Evolutionary conservation across 2,113 vertebrate genomes (phyloP).

Genomic region (Candoia aspera): DNA sequence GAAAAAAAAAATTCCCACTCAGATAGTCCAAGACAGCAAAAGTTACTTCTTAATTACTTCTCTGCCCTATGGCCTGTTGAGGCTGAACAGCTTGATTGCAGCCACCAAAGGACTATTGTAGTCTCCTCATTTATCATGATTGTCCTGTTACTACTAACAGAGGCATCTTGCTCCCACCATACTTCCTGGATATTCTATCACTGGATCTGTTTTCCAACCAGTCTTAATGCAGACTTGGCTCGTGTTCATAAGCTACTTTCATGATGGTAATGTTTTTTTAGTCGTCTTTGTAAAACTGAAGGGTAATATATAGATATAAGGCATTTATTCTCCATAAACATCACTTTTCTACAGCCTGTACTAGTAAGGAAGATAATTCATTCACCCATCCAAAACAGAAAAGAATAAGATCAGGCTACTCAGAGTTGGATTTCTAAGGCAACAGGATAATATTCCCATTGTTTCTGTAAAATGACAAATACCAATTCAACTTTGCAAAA

Average conservation of each 20-base stretch:
- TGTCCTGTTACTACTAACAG: not conserved
- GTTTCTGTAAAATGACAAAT: not conserved
- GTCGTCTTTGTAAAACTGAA: not conserved
- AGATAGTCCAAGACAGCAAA: not conserved
- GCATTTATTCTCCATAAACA: not conserved
- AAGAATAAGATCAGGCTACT: not conserved
- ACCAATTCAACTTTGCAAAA: not conserved
- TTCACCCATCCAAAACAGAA: not conserved
- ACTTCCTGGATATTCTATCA: not conserved
- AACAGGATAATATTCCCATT: not conserved
- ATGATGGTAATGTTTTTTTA: not conserved
- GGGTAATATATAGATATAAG: not conserved
- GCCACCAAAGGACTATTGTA: not conserved
- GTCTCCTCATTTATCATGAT: too few species aligned
- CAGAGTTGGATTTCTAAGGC: not conserved
- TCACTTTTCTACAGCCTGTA: not conserved
- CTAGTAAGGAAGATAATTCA: not conserved
- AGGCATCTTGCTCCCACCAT: not conserved
- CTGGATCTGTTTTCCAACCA: not conserved
- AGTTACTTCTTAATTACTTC: not conserved
- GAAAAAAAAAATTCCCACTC: not conserved
- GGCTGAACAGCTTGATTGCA: not conserved
- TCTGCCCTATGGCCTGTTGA: not conserved
- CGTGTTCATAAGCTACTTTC: not conserved
- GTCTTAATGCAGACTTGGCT: not conserved